Conservation (phyloP, 2,888 invertebrate genomes). For the Eupithecia subfuscata region DNA sequence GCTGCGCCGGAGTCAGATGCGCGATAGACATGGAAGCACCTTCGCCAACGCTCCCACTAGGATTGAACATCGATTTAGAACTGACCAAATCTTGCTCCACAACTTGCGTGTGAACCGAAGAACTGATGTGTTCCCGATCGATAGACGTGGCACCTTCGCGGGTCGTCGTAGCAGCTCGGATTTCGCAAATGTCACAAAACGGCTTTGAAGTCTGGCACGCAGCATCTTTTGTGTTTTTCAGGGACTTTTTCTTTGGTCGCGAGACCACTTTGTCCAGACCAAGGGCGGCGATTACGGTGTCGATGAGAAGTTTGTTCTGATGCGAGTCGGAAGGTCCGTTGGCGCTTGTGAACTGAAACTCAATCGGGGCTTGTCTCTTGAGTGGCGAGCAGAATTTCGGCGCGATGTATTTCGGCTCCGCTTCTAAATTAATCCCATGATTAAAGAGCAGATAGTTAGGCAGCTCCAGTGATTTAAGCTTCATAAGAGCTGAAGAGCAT, state of each 20-base stretch:
- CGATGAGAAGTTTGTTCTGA: slow-evolving; percentile 73
- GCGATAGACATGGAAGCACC: slow-evolving; percentile 73
- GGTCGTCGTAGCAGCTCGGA: slow-evolving; percentile 64
- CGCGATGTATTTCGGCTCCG: slow-evolving; percentile 57
- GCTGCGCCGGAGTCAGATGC: slow-evolving; percentile 77
- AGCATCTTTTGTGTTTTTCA: slow-evolving; percentile 67
- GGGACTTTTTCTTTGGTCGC: slow-evolving; percentile 62
- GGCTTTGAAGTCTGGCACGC: slow-evolving; percentile 71
- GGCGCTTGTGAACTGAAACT: slow-evolving; percentile 70
- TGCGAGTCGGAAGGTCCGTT: slow-evolving; percentile 52
- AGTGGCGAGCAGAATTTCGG: slow-evolving; percentile 74
- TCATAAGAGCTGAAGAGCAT: slow-evolving; percentile 67
- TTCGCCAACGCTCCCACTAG: slow-evolving; percentile 66
- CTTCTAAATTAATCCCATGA: slow-evolving; percentile 50
- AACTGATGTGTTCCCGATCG: slow-evolving; percentile 62
- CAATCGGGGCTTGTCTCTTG: slow-evolving; percentile 68
- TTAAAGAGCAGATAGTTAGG: slow-evolving; percentile 69
- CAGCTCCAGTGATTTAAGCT: slow-evolving; percentile 62
- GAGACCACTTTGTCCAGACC: slow-evolving; percentile 65
- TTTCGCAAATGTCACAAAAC: slow-evolving; percentile 73
- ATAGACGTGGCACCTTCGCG: slow-evolving; percentile 57
- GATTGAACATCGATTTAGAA: slow-evolving; percentile 73
- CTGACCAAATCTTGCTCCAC: slow-evolving; percentile 72
- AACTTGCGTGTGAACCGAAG: slow-evolving; percentile 74
- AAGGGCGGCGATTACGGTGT: slow-evolving; percentile 67